These are phyloP conservation scores for Columba janthina DNA, from an alignment of 2,113 vertebrate genomes.

Conservation along the genomic window DNA sequence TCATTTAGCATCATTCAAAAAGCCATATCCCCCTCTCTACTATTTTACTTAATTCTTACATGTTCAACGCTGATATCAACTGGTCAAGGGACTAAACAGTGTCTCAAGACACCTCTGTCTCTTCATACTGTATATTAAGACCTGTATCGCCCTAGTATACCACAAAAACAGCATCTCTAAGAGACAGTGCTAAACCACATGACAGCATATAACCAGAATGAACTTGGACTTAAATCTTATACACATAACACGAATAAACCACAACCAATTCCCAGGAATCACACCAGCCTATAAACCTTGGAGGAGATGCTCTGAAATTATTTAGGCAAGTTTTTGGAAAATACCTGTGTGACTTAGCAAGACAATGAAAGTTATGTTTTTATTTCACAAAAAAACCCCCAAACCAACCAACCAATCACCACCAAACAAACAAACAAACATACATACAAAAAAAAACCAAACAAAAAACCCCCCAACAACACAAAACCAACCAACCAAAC, in stretches of 20 bases:
- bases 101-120: not conserved
- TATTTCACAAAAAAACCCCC: not conserved
- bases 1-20: not conserved
- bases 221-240: not conserved
- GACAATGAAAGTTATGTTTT: not conserved
- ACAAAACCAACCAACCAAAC: no score
- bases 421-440: no score
- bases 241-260: not conserved
- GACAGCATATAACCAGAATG: not conserved
- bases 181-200: not conserved
- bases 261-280: not conserved
- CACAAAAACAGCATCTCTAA: not conserved
- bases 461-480: no score
- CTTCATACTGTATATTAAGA: fast-evolving
- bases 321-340: not conserved
- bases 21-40: not conserved
- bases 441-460: no score
- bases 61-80: not conserved
- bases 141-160: not conserved
- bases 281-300: not conserved
- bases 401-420: no score
- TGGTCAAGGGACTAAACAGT: not conserved
- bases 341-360: not conserved
- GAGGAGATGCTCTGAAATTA: not conserved
- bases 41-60: not conserved